Base-by-base conservation (phyloP, 2,888 invertebrate species). In the Sphaerophoria rueppellii region DNA sequence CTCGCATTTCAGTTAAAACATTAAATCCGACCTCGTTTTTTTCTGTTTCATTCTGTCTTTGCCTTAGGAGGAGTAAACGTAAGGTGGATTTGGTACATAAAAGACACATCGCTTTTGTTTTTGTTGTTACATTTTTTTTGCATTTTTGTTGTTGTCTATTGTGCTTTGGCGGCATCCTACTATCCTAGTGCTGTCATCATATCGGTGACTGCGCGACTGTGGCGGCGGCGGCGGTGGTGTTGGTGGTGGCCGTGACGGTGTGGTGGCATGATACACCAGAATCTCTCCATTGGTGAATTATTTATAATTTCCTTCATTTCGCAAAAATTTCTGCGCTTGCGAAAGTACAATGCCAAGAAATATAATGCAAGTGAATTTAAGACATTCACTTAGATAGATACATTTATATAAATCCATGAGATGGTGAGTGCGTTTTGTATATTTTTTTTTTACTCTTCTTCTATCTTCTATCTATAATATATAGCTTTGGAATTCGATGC, bases 231-330 rank as follows among this genome's bases (percentile, higher is more conserved):
- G 57, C 40, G 75, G 75, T 69, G 78, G 73, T 46, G 81, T 76
- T 32, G 74, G 43, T 37, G 48, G 40, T 32, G 58, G 50, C 35
- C 52, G 80, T 60, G 78, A 70, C 67, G 70, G 69, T 24, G 24
- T 24, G 24, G 24, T 2, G 24, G 24, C 24, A 24, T 1, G 1
- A 24, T 1, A 2, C 24, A 24, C 24, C 67, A 43, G 58, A 54
- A 75, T 79, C 74, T 40, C 43, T 75, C 79, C 83, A 79, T 67
- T 75, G 75, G 81, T 73, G 82, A 82, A 86, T 82, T 86, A 86
- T 86, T 86, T 86, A 86, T 86, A 86, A 86, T 86, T 86, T 86
- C 86, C 86, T 86, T 86, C 85, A 85, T 85, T 85, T 85, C 81
- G 73, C 63, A 85, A 81, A 85, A 85, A 81, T 73, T 24, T 81